Base-by-base conservation (phyloP, 1,140 invertebrate species). In the Trachymyrmex septentrionalis region DNA sequence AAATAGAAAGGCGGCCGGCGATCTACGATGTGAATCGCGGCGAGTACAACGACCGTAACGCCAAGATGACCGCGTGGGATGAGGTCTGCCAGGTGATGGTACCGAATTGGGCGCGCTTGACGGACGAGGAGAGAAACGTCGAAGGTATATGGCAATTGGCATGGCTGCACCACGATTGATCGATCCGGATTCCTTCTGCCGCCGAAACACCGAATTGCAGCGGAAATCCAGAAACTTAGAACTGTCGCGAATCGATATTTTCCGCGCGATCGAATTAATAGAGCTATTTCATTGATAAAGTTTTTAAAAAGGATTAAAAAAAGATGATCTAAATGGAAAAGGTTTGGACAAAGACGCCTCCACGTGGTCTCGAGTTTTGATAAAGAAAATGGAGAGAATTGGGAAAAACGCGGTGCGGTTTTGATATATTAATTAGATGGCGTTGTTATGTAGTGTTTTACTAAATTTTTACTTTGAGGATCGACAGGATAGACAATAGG, bases 21-120 rank as follows among this genome's bases (percentile, higher is more conserved):
- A 94, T 95, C 67, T 95, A 95, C 88, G 94, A 95, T 80, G 73
- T 91, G 44, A 93, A 92, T 66, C 93, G 90, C 69, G 90, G 92
- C 63, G 91, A 93, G 86, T 95, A 95, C 91, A 93, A 92, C 88
- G 93, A 95, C 88, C 92, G 94, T 82, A 91, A 88, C 27, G 92
- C 92, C 67, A 95, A 95, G 90, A 92, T 91, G 82, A 91, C 90
- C 67, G 94, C 95, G 59, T 95, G 95, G 95, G 87, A 92, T 64
- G 93, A 95, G 85, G 92, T 95, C 61, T 94, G 93, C 85, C 91
- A 92, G 88, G 90, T 92, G 67, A 94, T 95, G 92, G 85, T 93
- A 67, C 91, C 91, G 34, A 92, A 94, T 81, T 95, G 94, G 94
- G 90, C 91, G 48, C 80, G 76, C 59, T 85, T 95, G 69, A 93